Percentiles rank a stretch among this genome's conserved stretches.
phyloP scores from a whole-genome alignment of 2,113 vertebrate genomes.

The Podarcis cretensis region DNA sequence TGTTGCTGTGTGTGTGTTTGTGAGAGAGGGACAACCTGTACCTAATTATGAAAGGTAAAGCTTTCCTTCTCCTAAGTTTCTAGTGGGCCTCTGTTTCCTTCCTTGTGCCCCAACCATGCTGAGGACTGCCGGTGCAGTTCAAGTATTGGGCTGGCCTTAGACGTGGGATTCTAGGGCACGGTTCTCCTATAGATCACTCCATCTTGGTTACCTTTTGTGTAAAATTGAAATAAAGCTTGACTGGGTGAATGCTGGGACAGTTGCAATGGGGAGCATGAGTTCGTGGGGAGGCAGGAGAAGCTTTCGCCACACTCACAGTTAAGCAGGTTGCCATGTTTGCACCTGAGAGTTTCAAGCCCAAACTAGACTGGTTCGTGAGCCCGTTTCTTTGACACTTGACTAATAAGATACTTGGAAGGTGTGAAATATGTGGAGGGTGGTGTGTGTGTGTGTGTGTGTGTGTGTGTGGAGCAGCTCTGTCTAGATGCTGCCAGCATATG shows the following conservation, averaged over 20 bases:
- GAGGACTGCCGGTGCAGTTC: no score
- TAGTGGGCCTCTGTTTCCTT: background rate
- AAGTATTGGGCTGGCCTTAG: background rate
- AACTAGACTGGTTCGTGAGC: background rate
- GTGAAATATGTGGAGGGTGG: background rate
- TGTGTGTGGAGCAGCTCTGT: background rate
- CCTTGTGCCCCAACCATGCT: no score
- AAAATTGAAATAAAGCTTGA: background rate
- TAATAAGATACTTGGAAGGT: background rate
- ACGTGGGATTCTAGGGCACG: background rate
- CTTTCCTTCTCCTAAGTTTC: background rate
- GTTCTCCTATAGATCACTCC: background rate
- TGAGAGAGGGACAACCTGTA: background rate
- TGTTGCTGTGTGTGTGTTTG: background rate
- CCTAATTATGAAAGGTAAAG: background rate
- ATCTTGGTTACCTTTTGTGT: no score
- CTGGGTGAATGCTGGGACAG: background rate
- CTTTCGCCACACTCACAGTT: background rate
- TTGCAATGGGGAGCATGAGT: background rate
- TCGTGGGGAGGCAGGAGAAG: background rate
- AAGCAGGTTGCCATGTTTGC: background rate
- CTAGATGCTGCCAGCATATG: background rate
- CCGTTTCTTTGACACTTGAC: background rate
- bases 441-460: background rate
- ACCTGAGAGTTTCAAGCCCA: no score